Evolutionary conservation across 2,113 vertebrate genomes (phyloP).

Genomic region (Eurypyga helias): DNA sequence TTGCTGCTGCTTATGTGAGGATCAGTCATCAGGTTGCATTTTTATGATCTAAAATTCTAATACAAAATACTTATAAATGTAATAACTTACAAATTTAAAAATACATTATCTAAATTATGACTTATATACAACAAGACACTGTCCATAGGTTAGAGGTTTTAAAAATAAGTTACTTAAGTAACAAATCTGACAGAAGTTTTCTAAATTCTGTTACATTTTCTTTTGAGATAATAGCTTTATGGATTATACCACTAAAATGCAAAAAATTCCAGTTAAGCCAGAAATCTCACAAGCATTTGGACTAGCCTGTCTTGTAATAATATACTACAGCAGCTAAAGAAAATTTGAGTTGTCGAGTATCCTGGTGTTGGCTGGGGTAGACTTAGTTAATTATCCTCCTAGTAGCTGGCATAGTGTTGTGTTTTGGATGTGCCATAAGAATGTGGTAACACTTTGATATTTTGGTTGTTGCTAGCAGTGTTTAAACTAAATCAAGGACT

Average conservation of each 20-base stretch:
- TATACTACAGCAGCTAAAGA: not conserved
- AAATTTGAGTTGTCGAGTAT: not conserved
- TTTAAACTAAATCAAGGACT: no score
- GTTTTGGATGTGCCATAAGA: no score
- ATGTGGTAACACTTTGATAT: no score
- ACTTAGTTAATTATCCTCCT: no score
- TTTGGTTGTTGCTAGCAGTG: no score
- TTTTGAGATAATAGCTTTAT: not conserved
- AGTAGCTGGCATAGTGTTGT: no score
- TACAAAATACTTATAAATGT: not conserved
- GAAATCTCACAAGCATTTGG: not conserved
- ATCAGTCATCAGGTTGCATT: not conserved
- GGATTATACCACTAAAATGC: not conserved
- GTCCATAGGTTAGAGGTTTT: not conserved
- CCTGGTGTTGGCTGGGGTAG: no score
- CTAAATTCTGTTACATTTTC: not conserved
- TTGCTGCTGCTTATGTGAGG: not conserved
- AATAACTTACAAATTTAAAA: not conserved
- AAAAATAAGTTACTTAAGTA: not conserved
- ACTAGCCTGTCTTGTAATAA: not conserved
- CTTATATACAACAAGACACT: not conserved
- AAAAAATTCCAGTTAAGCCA: not conserved
- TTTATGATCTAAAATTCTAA: not conserved
- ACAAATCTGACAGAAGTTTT: not conserved
- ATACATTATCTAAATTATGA: not conserved